Evolutionary conservation across 2,888 invertebrate species (phyloP).

Genomic region (Phlogophora meticulosa): DNA sequence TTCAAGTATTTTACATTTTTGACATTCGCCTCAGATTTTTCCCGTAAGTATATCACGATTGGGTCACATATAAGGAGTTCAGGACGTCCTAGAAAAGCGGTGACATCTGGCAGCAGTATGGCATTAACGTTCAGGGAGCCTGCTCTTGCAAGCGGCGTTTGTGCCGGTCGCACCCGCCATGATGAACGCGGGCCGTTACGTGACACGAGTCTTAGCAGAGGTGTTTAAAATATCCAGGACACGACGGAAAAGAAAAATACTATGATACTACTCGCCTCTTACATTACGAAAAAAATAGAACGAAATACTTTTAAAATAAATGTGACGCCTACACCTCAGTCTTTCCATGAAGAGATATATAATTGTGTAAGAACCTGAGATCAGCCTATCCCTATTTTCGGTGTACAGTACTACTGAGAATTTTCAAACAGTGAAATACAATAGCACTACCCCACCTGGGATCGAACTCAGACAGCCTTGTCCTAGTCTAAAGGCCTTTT

Average conservation of each 20-base stretch:
- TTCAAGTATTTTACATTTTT: neutral
- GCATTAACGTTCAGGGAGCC: slow-evolving; percentile 53
- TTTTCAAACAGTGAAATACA: neutral
- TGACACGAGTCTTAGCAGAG: slow-evolving; percentile 58
- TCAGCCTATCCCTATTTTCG: neutral
- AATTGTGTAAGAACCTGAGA: neutral
- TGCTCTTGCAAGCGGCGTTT: slow-evolving; percentile 67
- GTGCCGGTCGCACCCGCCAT: slow-evolving; percentile 59
- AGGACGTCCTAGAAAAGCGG: slow-evolving; percentile 38
- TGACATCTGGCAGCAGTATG: slow-evolving; percentile 47
- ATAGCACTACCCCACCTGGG: slow-evolving; percentile 5
- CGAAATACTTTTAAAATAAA: neutral
- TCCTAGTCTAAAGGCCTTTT: slow-evolving; percentile 9
- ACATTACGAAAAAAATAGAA: neutral
- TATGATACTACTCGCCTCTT: neutral
- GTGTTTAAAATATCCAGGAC: slow-evolving; percentile 52
- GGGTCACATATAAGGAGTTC: neutral
- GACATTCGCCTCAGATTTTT: slow-evolving; percentile 2
- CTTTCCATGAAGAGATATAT: neutral
- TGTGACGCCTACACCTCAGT: neutral
- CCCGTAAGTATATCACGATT: neutral
- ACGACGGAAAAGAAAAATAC: slow-evolving; percentile 26
- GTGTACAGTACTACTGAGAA: neutral
- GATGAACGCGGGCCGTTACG: slow-evolving; percentile 64
- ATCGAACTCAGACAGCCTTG: slow-evolving; percentile 13